Evolutionary conservation across 2,113 vertebrate genomes (phyloP), one percentile per base, ranked within the genome.

Genomic region (Beaufortia kweichowensis): DNA sequence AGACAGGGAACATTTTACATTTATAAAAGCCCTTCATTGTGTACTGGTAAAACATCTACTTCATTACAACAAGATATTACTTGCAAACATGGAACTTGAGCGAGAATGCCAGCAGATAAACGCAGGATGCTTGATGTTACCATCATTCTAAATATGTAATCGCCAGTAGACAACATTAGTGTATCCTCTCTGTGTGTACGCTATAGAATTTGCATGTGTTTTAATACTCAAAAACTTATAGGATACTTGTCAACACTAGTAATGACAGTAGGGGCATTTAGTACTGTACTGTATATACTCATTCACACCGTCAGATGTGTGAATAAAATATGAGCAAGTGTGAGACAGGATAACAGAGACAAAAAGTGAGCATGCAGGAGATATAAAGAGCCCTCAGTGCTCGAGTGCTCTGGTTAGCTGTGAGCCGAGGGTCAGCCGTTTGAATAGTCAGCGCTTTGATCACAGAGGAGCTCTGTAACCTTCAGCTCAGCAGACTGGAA

Each of bases 401-500:
- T 33, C 9, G 3, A 14, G 21, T 56, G 21, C 48, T 59, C 69
- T 59, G 35, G 33, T 72, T 72, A 72, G 53, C 31, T 41, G 69
- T 59, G 33, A 12, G 35, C 33, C 19, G 21, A 59, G 69, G 55
- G 69, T 72, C 69, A 72, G 69, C 41, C 21, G 53, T 43, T 59
- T 60, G 53, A 72, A 72, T 59, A 59, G 69, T 70, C 26, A n/a
- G 60, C 8, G 24, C 69, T 72, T 72, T 72, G 69, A 72, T 72
- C 69, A 72, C 55, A 72, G 69, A 72, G 69, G 69, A 72, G 69
- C 55, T 72, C 69, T 12, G 24, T 43, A 72, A 72, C 69, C 53
- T 70, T 70, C 31, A 60, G 69, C 69, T 72, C 69, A 72, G 55
- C 55, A 72, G 55, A 72, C 69, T 72, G 69, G 69, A 72, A 72